Percentiles rank a stretch among this genome's conserved stretches.
Evolutionary conservation across 2,888 invertebrate species (phyloP).

Genomic region (Agonopterix heracliana): DNA sequence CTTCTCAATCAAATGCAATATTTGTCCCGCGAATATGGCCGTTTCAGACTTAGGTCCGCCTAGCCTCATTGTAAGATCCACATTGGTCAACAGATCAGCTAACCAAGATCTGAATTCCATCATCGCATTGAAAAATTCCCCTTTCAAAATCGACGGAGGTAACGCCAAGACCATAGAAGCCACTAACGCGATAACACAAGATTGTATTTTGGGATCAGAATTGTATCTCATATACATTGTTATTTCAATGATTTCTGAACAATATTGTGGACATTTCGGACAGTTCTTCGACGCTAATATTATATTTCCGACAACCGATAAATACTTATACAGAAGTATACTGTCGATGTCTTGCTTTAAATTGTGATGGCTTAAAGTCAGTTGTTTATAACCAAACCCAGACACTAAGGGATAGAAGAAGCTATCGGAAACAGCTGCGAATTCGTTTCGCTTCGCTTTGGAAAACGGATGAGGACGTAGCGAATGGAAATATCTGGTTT

Average conservation of each 20-base stretch:
- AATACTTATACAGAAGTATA: constrained; percentile 80
- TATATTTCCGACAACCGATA: constrained; percentile 81
- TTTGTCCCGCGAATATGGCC: constrained; percentile 77
- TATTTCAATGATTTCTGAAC: constrained; percentile 81
- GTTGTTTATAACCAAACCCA: constrained; percentile 78
- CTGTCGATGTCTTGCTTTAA: constrained; percentile 79
- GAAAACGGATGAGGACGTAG: constrained; percentile 53
- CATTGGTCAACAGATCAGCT: constrained; percentile 68
- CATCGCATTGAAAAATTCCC: constrained; percentile 78
- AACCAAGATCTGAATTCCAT: constrained; percentile 83
- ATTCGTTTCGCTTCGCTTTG: constrained; percentile 77
- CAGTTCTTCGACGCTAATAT: constrained; percentile 83
- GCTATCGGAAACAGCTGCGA: constrained; percentile 82
- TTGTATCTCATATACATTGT: constrained; percentile 81
- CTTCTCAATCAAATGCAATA: constrained; percentile 74
- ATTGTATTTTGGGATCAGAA: constrained; percentile 79
- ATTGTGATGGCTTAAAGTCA: constrained; percentile 68
- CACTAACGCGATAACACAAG: constrained; percentile 80
- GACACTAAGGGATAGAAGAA: constrained; percentile 90
- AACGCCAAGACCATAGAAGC: constrained; percentile 79
- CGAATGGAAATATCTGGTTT: constrained; percentile 80
- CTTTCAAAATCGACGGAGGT: constrained; percentile 72
- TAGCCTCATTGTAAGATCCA: constrained; percentile 60
- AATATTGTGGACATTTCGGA: constrained; percentile 78
- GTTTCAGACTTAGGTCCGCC: constrained; percentile 81